These are phyloP conservation scores for Drosophila murphyi DNA, from an alignment of 1,140 invertebrate genomes.

Conservation along the genomic window DNA sequence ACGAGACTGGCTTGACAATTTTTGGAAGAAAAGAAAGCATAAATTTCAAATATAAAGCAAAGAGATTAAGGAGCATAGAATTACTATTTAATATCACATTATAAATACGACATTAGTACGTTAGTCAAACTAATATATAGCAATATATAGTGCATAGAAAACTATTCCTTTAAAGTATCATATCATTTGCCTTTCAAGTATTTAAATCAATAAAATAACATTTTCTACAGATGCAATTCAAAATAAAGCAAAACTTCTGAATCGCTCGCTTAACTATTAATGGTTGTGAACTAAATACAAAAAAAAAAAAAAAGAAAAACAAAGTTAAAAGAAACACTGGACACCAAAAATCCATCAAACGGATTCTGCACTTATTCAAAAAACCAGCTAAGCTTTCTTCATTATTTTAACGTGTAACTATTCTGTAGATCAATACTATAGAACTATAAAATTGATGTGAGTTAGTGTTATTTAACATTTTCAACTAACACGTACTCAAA, in stretches of 20 bases:
- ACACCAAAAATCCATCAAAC: not conserved
- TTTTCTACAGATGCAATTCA: conserved; percentile 18
- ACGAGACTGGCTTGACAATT: conserved; percentile 19
- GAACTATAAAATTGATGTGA: not conserved
- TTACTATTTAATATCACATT: not conserved
- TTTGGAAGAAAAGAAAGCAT: not conserved
- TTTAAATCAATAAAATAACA: not conserved
- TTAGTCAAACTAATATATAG: conserved; percentile 31
- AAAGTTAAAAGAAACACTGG: not conserved
- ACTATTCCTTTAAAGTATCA: conserved; percentile 40
- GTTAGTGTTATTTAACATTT: not conserved
- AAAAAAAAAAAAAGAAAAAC: conserved; percentile 2
- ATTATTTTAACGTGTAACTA: conserved; percentile 12
- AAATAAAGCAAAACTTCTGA: conserved; percentile 41
- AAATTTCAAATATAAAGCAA: conserved; percentile 7
- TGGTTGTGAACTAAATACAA: conserved; percentile 70
- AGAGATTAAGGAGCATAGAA: not conserved
- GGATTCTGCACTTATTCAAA: conserved; percentile 1
- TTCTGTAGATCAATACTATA: conserved; percentile 24
- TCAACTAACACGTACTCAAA: not conserved
- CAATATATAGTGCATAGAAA: conserved; percentile 20
- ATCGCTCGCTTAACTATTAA: conserved; percentile 83
- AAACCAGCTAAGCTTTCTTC: conserved; percentile 22
- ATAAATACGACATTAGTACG: conserved; percentile 8
- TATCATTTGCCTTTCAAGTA: conserved; percentile 56